Evolutionary conservation across 2,888 invertebrate species (phyloP).

Genomic region (Schizotus pectinicornis): DNA sequence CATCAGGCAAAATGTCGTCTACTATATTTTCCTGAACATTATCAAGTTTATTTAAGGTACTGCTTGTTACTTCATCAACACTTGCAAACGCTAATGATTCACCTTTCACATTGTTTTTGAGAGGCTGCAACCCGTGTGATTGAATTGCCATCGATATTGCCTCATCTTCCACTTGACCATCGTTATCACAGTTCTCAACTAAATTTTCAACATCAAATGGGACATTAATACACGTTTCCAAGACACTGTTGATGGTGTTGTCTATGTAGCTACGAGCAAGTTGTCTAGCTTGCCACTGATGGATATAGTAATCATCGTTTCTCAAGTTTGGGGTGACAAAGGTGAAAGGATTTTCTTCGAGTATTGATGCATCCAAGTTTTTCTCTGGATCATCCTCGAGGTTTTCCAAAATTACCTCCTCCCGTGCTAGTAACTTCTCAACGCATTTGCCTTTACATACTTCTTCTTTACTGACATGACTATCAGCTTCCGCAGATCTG

Average conservation of each 20-base stretch:
- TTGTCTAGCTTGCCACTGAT: constrained; percentile 73
- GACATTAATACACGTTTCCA: constrained; percentile 64
- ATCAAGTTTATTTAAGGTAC: constrained; percentile 44
- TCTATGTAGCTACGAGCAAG: constrained; percentile 71
- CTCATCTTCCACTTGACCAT: constrained; percentile 70
- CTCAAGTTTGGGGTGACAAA: constrained; percentile 47
- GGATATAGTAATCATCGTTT: constrained; percentile 54
- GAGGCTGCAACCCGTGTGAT: constrained; percentile 68
- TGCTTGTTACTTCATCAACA: constrained; percentile 37
- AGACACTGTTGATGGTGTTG: constrained; percentile 71
- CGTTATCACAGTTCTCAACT: constrained; percentile 63
- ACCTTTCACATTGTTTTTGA: constrained; percentile 5
- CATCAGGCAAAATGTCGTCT: constrained; percentile 31
- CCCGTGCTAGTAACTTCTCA: constrained; percentile 44
- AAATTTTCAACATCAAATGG: constrained; percentile 61
- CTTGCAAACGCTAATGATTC: constrained; percentile 9
- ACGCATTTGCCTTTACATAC: constrained; percentile 37
- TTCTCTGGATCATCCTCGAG: constrained; percentile 35
- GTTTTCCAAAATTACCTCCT: constrained; percentile 40
- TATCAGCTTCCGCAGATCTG: constrained; percentile 58
- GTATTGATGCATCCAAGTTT: constrained; percentile 33
- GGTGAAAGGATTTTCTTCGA: constrained; percentile 48
- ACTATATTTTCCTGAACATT: constrained; percentile 43
- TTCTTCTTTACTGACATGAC: constrained; percentile 6
- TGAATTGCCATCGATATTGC: constrained; percentile 78